Base-by-base conservation (phyloP, 2,113 vertebrate genomes). In the Bagarius yarrelli region DNA sequence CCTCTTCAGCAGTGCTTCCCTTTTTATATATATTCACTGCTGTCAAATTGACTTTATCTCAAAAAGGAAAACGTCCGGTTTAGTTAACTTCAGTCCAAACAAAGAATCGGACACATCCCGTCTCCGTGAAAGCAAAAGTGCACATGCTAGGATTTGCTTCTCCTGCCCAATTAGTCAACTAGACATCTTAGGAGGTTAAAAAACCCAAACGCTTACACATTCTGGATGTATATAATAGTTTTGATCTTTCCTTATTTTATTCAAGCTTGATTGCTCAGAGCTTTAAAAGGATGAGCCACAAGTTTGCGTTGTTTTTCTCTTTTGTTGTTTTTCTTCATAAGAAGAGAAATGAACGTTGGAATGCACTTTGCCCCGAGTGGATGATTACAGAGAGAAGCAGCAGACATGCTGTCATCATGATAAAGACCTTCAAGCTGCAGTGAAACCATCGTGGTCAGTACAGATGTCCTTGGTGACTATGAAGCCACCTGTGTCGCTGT, bases 361-460 rank as follows among this genome's bases (percentile, higher is more conserved):
- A 83, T 79, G 84, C 82, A 59, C 76, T 76, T 70, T 86, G 73
- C 70, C 74, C 76, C 25, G 55, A 81, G 75, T 78, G 76, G 52
- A 77, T 78, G 60, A 72, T 69, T 57, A 67, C 55, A 81, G 74
- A 84, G 19, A 72, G 73, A 34, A 83, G 63, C 56, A 59, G 71
- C 59, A 82, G 87, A 88, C 84, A 83, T 80, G 79, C 86, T 88
- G 87, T 89, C 87, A 89, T 78, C 81, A 88, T 88, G 86, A 88
- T 89, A 83, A 79, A 47, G 73, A 83, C 87, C 87, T 87, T 88
- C 82, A 77, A 89, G 84, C 83, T 77, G 84, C 88, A 85, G 89
- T 83, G 87, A 91, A 89, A 90, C 89, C 89, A 82, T 84, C 86
- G 66, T 86, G 89, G 89, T 85, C 86, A 86, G 84, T 86, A 85